A percentile compares a stretch with the other conserved stretches of the same genome.
phyloP scores from a whole-genome alignment of 2,113 vertebrate species.

The Meleagris gallopavo region DNA sequence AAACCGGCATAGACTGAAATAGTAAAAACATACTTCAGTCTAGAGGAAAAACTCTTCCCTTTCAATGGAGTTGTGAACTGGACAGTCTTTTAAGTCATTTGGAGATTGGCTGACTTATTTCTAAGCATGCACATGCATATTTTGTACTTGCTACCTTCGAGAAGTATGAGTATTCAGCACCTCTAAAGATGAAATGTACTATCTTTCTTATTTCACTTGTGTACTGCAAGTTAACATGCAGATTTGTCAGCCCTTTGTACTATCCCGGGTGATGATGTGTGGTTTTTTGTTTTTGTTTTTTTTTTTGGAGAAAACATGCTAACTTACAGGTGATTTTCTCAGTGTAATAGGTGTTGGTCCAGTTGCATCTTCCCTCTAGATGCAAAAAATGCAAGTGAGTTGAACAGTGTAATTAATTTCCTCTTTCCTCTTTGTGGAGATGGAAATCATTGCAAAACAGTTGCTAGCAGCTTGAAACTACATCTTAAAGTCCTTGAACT shows the following conservation, averaged over 20 bases:
- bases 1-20: not conserved
- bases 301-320: not conserved
- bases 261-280: not conserved
- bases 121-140: fast-evolving
- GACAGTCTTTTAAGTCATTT: not conserved
- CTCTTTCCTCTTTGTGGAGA: not conserved
- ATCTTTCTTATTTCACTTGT: not conserved
- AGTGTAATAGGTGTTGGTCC: not conserved
- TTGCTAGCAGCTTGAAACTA: not conserved
- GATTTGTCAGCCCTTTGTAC: not conserved
- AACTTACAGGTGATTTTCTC: not conserved
- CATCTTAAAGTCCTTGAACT: not conserved
- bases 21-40: not conserved
- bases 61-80: not conserved
- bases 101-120: not conserved
- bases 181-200: not conserved
- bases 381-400: not conserved
- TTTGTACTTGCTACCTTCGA: not conserved
- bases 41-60: not conserved
- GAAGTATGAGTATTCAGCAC: not conserved
- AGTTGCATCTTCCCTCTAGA: not conserved
- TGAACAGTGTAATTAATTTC: not conserved
- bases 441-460: not conserved
- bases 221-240: not conserved
- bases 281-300: too few species aligned